A percentile compares a stretch with the other conserved stretches of the same genome.
These are phyloP conservation scores for Philopedon plagiatum DNA, from an alignment of 2,888 invertebrate species.

Conservation along the genomic window DNA sequence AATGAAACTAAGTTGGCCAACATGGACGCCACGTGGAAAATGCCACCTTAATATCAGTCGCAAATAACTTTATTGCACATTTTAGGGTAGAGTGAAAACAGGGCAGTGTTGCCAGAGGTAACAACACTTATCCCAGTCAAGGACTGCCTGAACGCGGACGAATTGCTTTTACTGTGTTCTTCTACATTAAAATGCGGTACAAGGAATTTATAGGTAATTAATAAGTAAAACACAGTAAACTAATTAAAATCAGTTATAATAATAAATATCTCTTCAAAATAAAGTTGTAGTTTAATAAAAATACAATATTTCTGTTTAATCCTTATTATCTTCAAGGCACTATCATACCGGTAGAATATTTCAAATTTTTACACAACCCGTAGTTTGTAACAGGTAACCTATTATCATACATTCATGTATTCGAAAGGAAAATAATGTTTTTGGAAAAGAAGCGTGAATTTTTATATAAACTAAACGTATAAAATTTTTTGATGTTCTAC, in stretches of 20 bases:
- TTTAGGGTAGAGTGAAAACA: no score
- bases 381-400: conserved; percentile 43
- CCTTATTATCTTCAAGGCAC: conserved; percentile 40
- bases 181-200: no score
- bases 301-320: conserved; percentile 37
- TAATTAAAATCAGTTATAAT: conserved; percentile 33
- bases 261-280: conserved; percentile 38
- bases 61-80: no score
- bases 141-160: no score
- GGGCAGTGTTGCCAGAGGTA: no score
- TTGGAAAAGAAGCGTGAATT: background rate
- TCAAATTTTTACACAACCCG: conserved; percentile 35
- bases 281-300: conserved; percentile 31
- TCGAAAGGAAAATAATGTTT: background rate
- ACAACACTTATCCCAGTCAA: no score
- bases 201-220: background rate
- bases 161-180: no score
- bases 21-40: no score
- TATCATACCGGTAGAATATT: conserved; percentile 26
- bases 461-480: background rate
- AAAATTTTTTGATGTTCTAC: background rate
- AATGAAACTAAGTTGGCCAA: no score
- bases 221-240: background rate
- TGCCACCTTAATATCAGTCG: no score
- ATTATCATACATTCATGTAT: background rate